Percentiles rank a stretch among this genome's conserved stretches.
phyloP scores from a whole-genome alignment of 53 echinoderm and acorn worm genomes.

The Glandiceps talaboti region DNA sequence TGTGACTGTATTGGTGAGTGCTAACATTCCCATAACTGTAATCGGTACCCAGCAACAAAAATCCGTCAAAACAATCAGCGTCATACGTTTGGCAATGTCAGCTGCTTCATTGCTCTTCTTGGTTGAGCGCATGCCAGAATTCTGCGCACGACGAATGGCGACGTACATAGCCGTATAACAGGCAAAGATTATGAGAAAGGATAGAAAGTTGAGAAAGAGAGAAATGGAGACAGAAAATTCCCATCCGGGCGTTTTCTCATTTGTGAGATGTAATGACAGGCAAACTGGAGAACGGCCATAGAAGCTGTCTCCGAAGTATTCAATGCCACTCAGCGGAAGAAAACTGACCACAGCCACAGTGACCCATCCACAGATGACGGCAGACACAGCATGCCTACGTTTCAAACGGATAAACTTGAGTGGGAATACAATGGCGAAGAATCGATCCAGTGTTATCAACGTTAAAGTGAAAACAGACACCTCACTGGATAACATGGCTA shows the following conservation, averaged over 20 bases:
- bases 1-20: no score
- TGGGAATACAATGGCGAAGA: constrained; percentile 34
- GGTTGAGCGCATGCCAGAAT: no score
- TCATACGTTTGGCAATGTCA: no score
- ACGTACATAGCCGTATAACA: constrained; percentile 37
- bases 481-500: no score
- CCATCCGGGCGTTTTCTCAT: constrained; percentile 14
- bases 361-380: constrained; percentile 17
- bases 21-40: no score
- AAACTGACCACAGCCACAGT: constrained; percentile 21
- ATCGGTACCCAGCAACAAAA: no score
- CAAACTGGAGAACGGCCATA: constrained; percentile 47
- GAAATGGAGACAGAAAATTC: constrained; percentile 26
- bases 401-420: constrained; percentile 28
- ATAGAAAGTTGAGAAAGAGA: constrained; percentile 33
- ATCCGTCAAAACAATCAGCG: no score
- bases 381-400: background rate
- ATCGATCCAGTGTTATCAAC: constrained; percentile 36
- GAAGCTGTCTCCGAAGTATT: constrained; percentile 17
- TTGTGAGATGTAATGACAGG: constrained; percentile 27
- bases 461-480: constrained; percentile 34
- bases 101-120: no score
- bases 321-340: constrained; percentile 25
- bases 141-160: no score
- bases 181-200: constrained; percentile 21